These are phyloP conservation scores for Tauraco erythrolophus DNA, from an alignment of 2,113 vertebrate genomes.

Conservation along the genomic window DNA sequence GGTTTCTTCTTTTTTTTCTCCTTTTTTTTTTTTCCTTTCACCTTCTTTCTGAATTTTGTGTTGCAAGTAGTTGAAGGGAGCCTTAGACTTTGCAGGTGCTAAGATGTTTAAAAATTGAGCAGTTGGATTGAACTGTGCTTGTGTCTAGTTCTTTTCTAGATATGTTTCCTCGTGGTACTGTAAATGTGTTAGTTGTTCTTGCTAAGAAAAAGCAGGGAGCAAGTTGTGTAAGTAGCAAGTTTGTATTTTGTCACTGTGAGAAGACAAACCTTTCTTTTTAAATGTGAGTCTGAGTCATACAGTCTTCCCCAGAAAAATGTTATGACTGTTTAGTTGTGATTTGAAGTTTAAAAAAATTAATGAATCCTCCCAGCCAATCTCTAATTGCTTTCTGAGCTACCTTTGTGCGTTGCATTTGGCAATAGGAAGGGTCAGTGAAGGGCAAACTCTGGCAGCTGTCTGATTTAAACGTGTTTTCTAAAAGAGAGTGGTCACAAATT, in stretches of 20 bases:
- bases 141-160: background rate
- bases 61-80: background rate
- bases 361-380: background rate
- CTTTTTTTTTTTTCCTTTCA: background rate
- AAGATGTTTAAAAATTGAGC: background rate
- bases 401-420: conserved; percentile 37
- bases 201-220: background rate
- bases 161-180: background rate
- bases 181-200: background rate
- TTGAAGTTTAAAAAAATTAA: conserved; percentile 21
- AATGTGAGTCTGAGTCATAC: background rate
- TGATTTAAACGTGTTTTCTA: conserved; percentile 26
- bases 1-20: accelerated
- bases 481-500: background rate
- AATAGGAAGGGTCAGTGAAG: conserved; percentile 28
- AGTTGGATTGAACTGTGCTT: background rate
- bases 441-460: conserved; percentile 15
- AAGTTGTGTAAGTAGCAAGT: too few relatives aligned
- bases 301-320: background rate
- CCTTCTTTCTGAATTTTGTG: background rate
- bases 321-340: background rate
- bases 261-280: background rate
- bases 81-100: background rate
- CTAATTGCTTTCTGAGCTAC: conserved; percentile 48
- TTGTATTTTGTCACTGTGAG: background rate